phyloP scores from a whole-genome alignment of 1,140 invertebrate genomes.

The Oncopodura yosiiana region DNA sequence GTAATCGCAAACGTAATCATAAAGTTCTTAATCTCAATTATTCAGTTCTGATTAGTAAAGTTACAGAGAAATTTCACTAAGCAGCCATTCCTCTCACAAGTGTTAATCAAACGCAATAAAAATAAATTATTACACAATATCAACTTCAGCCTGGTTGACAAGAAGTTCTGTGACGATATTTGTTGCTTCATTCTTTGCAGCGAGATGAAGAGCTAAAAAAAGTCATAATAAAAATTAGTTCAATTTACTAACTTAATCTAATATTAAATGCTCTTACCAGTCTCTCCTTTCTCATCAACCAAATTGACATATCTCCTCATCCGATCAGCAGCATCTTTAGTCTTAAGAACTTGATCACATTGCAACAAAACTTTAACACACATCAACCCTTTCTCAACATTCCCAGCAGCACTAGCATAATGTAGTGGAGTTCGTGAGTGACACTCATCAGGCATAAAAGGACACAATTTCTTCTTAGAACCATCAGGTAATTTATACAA shows the following conservation, averaged over 20 bases:
- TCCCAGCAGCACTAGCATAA: conserved; percentile 14
- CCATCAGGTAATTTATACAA: not conserved
- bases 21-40: too few relatives aligned
- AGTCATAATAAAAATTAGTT: too few relatives aligned
- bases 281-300: conserved; percentile 5
- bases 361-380: conserved; percentile 20
- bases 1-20: too few relatives aligned
- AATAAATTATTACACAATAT: conserved; percentile 10
- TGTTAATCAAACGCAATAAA: too few relatives aligned
- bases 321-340: conserved; percentile 4
- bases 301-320: conserved; percentile 13
- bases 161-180: conserved; percentile 19
- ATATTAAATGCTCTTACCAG: too few relatives aligned
- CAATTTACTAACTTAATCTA: too few relatives aligned
- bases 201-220: conserved; percentile 17
- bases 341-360: not conserved
- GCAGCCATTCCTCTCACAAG: too few relatives aligned
- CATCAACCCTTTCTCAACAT: conserved; percentile 21
- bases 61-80: too few relatives aligned
- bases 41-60: too few relatives aligned
- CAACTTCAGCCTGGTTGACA: conserved; percentile 15
- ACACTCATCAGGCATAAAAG: conserved; percentile 5
- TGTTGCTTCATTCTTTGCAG: conserved; percentile 19
- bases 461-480: not conserved
- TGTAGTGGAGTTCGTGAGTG: conserved; percentile 10